A percentile compares a stretch with the other conserved stretches of the same genome.
These are phyloP conservation scores for Coregonus sp. DNA, from an alignment of 2,797 vertebrate species.

Conservation along the genomic window DNA sequence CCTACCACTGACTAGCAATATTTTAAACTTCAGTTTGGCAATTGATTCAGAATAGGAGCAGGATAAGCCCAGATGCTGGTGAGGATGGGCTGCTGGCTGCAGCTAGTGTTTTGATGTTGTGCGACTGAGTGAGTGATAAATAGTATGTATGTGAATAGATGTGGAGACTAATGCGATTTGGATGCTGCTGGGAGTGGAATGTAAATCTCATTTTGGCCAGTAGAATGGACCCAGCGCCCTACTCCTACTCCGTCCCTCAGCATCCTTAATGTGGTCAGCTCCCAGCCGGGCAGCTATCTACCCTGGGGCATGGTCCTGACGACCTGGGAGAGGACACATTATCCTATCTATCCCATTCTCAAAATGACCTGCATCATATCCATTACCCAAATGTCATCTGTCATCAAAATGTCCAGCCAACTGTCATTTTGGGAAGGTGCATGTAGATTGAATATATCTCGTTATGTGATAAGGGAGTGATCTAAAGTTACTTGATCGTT, in stretches of 20 bases:
- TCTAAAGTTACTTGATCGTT: constrained; percentile 36
- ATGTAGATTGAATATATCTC: constrained; percentile 14
- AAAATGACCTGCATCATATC: constrained; percentile 47
- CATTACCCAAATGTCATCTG: constrained; percentile 21
- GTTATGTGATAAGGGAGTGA: constrained; percentile 21
- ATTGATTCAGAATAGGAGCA: background rate
- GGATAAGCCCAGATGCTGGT: constrained; percentile 18
- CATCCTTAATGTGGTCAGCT: constrained; percentile 53
- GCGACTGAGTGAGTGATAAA: constrained; percentile 52
- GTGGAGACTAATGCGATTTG: constrained; percentile 68
- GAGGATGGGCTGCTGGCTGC: constrained; percentile 44
- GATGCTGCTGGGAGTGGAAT: constrained; percentile 61
- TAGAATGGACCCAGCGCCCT: constrained; percentile 60
- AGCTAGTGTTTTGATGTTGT: background rate
- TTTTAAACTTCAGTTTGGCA: background rate
- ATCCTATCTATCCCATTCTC: constrained; percentile 39
- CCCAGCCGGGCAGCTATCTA: too few relatives aligned
- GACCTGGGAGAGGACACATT: constrained; percentile 52
- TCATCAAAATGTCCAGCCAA: constrained; percentile 11
- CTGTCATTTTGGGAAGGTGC: constrained; percentile 16
- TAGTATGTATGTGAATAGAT: constrained; percentile 61
- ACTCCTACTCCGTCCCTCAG: constrained; percentile 55
- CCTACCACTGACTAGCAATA: background rate
- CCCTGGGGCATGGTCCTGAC: constrained; percentile 47
- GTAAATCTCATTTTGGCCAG: constrained; percentile 67